phyloP scores from a whole-genome alignment of 2,888 invertebrate species.

The Eupithecia pulchellata region DNA sequence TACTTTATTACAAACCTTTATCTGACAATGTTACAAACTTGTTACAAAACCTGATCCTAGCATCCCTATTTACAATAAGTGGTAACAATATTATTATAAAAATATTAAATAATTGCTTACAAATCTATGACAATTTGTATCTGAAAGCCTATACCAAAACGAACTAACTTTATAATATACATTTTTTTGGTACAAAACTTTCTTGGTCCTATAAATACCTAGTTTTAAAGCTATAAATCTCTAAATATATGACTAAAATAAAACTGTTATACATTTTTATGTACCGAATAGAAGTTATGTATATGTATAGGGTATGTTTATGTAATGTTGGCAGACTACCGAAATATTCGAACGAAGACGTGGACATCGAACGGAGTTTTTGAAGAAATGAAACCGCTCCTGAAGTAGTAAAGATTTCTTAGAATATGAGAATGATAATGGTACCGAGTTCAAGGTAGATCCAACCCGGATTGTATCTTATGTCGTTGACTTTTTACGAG shows the following conservation, averaged over 20 bases:
- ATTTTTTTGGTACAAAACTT: slow-evolving; percentile 83
- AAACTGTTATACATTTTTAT: slow-evolving; percentile 62
- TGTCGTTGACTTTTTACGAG: neutral
- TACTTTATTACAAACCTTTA: slow-evolving; percentile 77
- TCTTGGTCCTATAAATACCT: slow-evolving; percentile 66
- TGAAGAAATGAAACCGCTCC: neutral
- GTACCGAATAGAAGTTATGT: slow-evolving; percentile 23
- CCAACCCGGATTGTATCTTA: neutral
- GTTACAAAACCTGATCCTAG: slow-evolving; percentile 57
- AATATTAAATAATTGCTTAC: slow-evolving; percentile 70
- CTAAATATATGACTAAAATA: slow-evolving; percentile 77
- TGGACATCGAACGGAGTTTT: neutral
- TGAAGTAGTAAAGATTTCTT: neutral
- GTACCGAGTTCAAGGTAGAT: neutral
- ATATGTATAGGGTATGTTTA: slow-evolving; percentile 48
- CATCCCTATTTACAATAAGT: slow-evolving; percentile 68
- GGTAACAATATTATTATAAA: slow-evolving; percentile 74
- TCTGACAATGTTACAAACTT: slow-evolving; percentile 43
- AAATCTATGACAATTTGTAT: slow-evolving; percentile 77
- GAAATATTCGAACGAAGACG: slow-evolving; percentile 54
- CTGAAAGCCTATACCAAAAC: slow-evolving; percentile 80
- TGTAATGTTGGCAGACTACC: slow-evolving; percentile 3
- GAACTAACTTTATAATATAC: slow-evolving; percentile 77
- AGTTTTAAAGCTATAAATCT: slow-evolving; percentile 81
- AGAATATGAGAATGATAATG: neutral